These are phyloP conservation scores for Taurulus bubalis DNA, from an alignment of 2,113 vertebrate species.

Conservation along the genomic window DNA sequence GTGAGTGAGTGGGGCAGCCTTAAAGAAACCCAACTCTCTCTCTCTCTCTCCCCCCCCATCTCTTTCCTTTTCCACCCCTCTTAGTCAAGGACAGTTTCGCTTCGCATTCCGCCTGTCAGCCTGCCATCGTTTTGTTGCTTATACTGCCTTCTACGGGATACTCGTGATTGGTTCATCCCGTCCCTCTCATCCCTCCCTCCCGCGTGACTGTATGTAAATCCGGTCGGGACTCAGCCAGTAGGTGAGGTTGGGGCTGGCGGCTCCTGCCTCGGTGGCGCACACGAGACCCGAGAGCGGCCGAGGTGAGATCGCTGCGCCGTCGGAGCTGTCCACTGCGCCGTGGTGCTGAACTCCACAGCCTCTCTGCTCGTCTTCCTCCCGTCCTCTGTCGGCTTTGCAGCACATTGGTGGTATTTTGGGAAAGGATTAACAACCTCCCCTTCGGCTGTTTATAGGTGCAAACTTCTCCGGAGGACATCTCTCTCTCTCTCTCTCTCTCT, in stretches of 20 bases:
- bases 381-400: conserved; percentile 6
- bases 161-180: conserved; percentile 75
- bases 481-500: conserved; percentile 4
- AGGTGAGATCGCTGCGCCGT: conserved; percentile 71
- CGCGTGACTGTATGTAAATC: conserved; percentile 81
- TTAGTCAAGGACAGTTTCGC: conserved; percentile 50
- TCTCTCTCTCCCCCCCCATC: background rate
- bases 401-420: conserved; percentile 20
- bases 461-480: conserved; percentile 70
- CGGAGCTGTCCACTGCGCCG: conserved; percentile 80
- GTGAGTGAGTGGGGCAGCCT: conserved; percentile 10
- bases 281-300: conserved; percentile 74
- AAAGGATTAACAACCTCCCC: conserved; percentile 67
- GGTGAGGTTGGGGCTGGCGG: conserved; percentile 78
- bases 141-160: conserved; percentile 50
- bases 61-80: background rate
- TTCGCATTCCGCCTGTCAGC: conserved; percentile 50
- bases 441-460: conserved; percentile 32
- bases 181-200: conserved; percentile 34
- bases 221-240: conserved; percentile 70
- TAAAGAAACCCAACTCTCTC: conserved; percentile 14
- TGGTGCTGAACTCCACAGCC: conserved; percentile 80
- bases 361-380: background rate
- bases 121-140: conserved; percentile 52
- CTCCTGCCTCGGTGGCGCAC: conserved; percentile 76